These are phyloP conservation scores for Anolis sagrei DNA, from an alignment of 2,113 vertebrate species.

Conservation along the genomic window DNA sequence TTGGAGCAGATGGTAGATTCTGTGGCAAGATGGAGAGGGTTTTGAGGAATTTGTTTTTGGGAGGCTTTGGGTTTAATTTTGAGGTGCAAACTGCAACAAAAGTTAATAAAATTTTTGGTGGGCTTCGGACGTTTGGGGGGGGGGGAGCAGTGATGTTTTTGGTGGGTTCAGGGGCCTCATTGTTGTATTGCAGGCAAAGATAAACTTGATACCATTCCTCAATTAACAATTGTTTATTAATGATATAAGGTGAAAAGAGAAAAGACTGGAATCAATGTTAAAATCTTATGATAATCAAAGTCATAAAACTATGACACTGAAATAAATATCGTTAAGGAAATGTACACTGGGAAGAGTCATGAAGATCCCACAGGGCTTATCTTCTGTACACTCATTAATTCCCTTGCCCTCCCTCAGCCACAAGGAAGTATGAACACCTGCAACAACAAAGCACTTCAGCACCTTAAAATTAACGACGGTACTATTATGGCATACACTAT, in stretches of 20 bases:
- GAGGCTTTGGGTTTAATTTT: too few species aligned
- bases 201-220: too few species aligned
- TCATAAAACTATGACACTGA: background rate
- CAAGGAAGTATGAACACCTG: background rate
- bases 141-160: too few species aligned
- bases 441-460: background rate
- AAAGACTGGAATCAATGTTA: background rate
- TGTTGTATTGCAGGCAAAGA: too few species aligned
- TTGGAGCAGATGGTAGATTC: too few species aligned
- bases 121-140: too few species aligned
- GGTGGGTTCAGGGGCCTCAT: too few species aligned
- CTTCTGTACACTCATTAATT: background rate
- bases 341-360: background rate
- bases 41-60: too few species aligned
- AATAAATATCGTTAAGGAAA: background rate
- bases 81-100: too few species aligned
- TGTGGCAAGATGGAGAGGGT: too few species aligned
- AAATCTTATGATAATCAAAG: background rate
- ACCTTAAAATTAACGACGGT: background rate
- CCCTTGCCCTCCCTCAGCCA: background rate
- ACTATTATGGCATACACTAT: background rate
- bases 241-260: background rate
- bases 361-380: background rate
- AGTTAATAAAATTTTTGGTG: too few species aligned
- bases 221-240: too few species aligned